Evolutionary conservation across 2,888 invertebrate species (phyloP), one percentile per base, ranked within the genome.

Genomic region (Agrochola lota): DNA sequence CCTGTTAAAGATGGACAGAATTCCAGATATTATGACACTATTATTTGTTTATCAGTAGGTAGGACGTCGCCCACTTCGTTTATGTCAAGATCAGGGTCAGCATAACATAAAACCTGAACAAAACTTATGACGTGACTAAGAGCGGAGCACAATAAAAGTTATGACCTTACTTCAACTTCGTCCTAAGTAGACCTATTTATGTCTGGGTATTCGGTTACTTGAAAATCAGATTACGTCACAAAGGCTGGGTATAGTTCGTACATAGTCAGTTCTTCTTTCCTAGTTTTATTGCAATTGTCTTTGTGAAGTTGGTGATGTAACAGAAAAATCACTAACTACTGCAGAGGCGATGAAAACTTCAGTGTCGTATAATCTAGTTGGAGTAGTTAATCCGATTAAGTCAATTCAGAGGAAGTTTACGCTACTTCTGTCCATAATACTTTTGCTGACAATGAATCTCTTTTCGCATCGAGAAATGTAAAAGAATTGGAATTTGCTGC

Each of bases 361-460:
- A 72, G 64, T 69, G 64, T 81, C 70, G 74, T 69, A 78, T 81
- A 85, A 78, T 83, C 84, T 80, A 83, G 85, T 71, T 40, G 71
- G 43, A 80, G 75, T 71, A 78, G 74, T 83, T 89, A 85, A 90
- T 88, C 85, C 70, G 87, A 89, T 89, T 87, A 90, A 81, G 81
- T 78, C 73, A 73, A 81, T 86, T 85, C 77, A 76, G 72, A 57
- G 59, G 70, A 83, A 89, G 85, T 87, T 81, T 60, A 69, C 74
- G 75, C 83, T 78, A 69, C 66, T 71, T 70, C 64, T 77, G 75
- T 81, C 74, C 64, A 87, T 85, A 86, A 84, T 88, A 88, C 85
- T 90, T 88, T 82, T 63, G 75, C 67, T 75, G 68, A 76, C 73
- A 84, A 77, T 82, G 77, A 85, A 77, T 62, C 74, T 74, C 64